phyloP scores from a whole-genome alignment of 2,888 invertebrate species.

The Nephrocerus scutellatus region DNA sequence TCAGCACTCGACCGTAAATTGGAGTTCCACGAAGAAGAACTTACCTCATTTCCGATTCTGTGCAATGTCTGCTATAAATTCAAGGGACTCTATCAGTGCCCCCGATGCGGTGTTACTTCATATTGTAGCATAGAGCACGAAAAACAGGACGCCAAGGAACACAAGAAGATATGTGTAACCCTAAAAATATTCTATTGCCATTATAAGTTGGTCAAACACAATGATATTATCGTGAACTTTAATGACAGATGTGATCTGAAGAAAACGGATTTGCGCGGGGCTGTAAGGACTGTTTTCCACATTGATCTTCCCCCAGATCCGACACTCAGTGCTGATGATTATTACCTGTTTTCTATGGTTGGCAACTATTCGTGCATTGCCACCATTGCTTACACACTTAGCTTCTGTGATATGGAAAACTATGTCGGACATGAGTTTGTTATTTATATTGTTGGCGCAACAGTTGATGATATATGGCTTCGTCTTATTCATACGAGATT shows the following conservation, averaged over 20 bases:
- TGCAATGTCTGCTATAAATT: constrained; percentile 34
- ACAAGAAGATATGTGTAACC: constrained; percentile 27
- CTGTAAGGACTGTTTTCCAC: constrained; percentile 23
- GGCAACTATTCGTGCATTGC: constrained; percentile 36
- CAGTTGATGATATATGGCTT: constrained; percentile 30
- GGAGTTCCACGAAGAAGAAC: constrained; percentile 29
- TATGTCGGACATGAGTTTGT: constrained; percentile 15
- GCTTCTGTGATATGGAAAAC: constrained; percentile 16
- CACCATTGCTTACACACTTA: constrained; percentile 29
- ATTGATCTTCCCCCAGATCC: constrained; percentile 21
- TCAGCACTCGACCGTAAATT: constrained; percentile 26
- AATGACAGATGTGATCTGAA: constrained; percentile 16
- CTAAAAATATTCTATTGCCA: constrained; percentile 32
- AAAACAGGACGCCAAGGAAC: constrained; percentile 20
- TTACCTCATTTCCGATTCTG: constrained; percentile 32
- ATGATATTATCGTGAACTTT: constrained; percentile 11
- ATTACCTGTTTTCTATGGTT: constrained; percentile 29
- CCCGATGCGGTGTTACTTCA: constrained; percentile 26
- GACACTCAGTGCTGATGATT: constrained; percentile 22
- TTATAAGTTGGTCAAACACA: constrained; percentile 25
- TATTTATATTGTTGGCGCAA: constrained; percentile 32
- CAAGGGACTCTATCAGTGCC: constrained; percentile 22
- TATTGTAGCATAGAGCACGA: constrained; percentile 34
- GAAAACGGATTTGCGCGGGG: constrained; percentile 23
- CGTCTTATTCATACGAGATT: constrained; percentile 29